Conservation (phyloP, 2,797 vertebrate genomes). For the Adelosebastes latens region DNA sequence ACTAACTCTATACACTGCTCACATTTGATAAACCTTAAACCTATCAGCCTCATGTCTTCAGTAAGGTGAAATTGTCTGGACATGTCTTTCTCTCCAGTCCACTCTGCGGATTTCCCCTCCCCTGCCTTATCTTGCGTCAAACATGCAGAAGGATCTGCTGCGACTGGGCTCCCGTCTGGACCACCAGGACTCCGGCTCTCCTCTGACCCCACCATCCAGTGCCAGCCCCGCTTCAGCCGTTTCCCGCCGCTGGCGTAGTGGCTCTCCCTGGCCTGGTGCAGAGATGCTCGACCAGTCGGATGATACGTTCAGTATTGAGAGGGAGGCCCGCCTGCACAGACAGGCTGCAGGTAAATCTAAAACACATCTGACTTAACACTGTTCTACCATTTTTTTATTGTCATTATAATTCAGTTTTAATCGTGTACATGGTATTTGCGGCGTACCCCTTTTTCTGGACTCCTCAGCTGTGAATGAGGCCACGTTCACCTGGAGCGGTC, state of each 20-base stretch:
- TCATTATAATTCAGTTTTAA: not conserved
- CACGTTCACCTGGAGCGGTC: constrained; percentile 97
- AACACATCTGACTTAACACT: not conserved
- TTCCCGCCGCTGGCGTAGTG: constrained; percentile 92
- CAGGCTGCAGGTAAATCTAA: constrained; percentile 91
- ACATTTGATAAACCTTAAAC: not conserved
- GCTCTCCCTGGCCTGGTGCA: constrained; percentile 92
- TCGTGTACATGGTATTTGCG: too few species aligned
- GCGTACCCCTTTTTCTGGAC: not conserved
- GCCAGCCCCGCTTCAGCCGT: constrained; percentile 84
- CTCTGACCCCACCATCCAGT: constrained; percentile 83
- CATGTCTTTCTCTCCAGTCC: constrained; percentile 81
- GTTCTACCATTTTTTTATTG: not conserved
- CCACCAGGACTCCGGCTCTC: constrained; percentile 86
- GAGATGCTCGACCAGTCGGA: constrained; percentile 91
- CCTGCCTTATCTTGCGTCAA: constrained; percentile 91
- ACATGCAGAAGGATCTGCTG: constrained; percentile 90
- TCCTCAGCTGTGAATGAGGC: constrained; percentile 95
- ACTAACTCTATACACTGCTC: not conserved
- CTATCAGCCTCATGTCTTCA: not conserved
- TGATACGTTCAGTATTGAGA: constrained; percentile 95
- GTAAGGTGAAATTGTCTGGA: not conserved
- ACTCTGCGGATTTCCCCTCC: constrained; percentile 95
- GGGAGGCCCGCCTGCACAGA: constrained; percentile 95
- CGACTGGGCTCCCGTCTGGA: constrained; percentile 90